phyloP scores from a whole-genome alignment of 2,113 vertebrate species.

The Solea senegalensis region DNA sequence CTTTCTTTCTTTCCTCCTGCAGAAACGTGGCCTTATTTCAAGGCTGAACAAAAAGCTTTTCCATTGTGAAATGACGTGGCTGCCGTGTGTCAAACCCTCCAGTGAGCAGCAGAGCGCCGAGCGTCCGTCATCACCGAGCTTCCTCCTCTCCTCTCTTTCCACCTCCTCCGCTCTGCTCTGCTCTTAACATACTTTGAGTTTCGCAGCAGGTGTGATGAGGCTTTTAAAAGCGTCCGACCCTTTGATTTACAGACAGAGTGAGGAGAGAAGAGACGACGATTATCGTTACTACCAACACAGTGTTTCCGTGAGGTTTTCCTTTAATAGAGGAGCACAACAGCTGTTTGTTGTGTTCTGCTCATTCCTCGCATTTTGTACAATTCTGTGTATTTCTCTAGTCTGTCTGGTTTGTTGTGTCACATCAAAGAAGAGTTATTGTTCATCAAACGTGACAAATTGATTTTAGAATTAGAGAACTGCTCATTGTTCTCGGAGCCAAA shows the following conservation, averaged over 20 bases:
- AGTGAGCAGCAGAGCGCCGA: slow-evolving; percentile 7
- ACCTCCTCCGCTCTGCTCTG: slow-evolving; percentile 9
- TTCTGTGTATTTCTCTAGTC: slow-evolving; percentile 7
- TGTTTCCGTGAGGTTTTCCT: too few species aligned
- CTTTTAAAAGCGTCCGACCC: slow-evolving; percentile 48
- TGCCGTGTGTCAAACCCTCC: background rate
- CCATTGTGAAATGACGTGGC: background rate
- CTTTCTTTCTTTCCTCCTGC: background rate
- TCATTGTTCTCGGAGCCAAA: too few species aligned
- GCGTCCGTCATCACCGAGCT: slow-evolving; percentile 19
- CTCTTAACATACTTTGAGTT: slow-evolving; percentile 46
- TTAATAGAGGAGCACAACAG: slow-evolving; percentile 41
- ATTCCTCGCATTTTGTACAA: slow-evolving; percentile 35
- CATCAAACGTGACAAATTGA: too few species aligned
- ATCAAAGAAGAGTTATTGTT: too few species aligned
- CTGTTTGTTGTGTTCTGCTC: slow-evolving; percentile 37
- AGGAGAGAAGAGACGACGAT: slow-evolving; percentile 42
- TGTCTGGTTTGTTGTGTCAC: background rate
- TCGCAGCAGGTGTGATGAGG: slow-evolving; percentile 59
- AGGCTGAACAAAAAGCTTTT: background rate
- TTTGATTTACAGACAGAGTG: slow-evolving; percentile 58
- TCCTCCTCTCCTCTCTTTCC: background rate
- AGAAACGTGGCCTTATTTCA: background rate
- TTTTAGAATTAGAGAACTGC: too few species aligned
- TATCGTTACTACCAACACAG: slow-evolving; percentile 31